Base-by-base conservation (phyloP, 2,797 vertebrate genomes). In the Bucorvus abyssinicus region DNA sequence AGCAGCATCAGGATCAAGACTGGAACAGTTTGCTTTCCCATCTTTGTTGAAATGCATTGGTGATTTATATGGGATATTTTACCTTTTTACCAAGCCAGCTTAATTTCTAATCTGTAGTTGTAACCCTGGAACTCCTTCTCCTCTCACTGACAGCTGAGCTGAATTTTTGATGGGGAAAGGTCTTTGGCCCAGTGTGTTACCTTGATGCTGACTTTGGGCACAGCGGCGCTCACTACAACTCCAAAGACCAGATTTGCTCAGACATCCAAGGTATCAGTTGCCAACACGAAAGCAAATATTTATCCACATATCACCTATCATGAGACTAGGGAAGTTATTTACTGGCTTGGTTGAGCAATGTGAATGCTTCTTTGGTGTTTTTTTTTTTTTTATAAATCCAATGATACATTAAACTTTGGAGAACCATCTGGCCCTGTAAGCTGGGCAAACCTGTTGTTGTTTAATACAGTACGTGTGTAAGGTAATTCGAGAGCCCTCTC, bases 401-500 rank as follows among this genome's bases (percentile, higher is more conserved):
- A 15, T 11, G 7, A n/a, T 84, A 27, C 9, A 30, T 75, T 74
- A 64, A 93, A 50, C n/a, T 79, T 80, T 9, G 50, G 56, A 88
- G 59, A 77, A 82, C 65, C 30, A 40, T 44, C 67, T 86, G 77
- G 69, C 27, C 47, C 44, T 84, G 34, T 81, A 83, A 75, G 38
- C 59, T 67, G 44, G 70, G 47, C 70, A 87, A 34, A 74, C 63
- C 57, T 84, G 64, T 30, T 84, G 64, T 30, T 83, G 30, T 83
- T 88, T 65, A 75, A 56, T 82, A 13, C 30, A 38, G 40, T 45
- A 19, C 57, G n/a, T 27, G 26, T 53, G 40, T 38, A 81, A 70
- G 57, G 87, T 74, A 85, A 92, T 70, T 70, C 30, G 70, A 94
- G 84, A 87, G 60, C 29, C 15, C 75, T 49, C 2, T 69, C 84